A percentile compares a stretch with the other conserved stretches of the same genome.
Conservation (phyloP, 1,140 invertebrate species). For the Trigoniulus corallinus region DNA sequence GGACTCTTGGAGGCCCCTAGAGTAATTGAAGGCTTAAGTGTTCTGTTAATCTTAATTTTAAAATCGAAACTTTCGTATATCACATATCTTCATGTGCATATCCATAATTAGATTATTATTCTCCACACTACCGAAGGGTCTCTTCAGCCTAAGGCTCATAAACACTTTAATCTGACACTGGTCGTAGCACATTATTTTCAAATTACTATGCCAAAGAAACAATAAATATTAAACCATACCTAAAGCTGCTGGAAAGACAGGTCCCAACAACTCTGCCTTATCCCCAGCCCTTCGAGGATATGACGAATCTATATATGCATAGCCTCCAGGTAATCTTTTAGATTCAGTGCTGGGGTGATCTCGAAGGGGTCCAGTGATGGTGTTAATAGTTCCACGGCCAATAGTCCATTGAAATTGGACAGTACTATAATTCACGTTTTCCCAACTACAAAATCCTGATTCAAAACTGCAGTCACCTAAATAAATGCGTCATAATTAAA, state of each 20-base stretch:
- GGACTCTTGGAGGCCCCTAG: too few species aligned
- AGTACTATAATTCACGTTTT: neutral
- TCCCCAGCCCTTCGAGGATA: neutral
- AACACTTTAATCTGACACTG: too few species aligned
- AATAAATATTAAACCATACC: neutral
- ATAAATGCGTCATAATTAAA: neutral
- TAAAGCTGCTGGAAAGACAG: neutral
- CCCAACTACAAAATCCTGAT: neutral
- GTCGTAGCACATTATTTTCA: too few species aligned
- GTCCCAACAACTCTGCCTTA: neutral
- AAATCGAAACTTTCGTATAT: too few species aligned
- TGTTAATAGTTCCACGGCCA: neutral
- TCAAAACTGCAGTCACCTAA: constrained; percentile 1
- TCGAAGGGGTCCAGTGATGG: neutral
- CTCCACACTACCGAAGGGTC: too few species aligned
- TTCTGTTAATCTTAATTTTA: too few species aligned
- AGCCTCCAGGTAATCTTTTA: neutral
- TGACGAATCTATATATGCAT: neutral
- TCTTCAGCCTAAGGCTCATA: too few species aligned
- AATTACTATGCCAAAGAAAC: too few species aligned
- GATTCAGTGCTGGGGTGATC: neutral
- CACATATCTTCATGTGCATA: too few species aligned
- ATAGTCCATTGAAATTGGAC: neutral
- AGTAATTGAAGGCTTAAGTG: too few species aligned
- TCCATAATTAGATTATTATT: too few species aligned